These are phyloP conservation scores for Microctenopoma stevenorrisi DNA, from an alignment of 2,797 vertebrate genomes.

Conservation along the genomic window DNA sequence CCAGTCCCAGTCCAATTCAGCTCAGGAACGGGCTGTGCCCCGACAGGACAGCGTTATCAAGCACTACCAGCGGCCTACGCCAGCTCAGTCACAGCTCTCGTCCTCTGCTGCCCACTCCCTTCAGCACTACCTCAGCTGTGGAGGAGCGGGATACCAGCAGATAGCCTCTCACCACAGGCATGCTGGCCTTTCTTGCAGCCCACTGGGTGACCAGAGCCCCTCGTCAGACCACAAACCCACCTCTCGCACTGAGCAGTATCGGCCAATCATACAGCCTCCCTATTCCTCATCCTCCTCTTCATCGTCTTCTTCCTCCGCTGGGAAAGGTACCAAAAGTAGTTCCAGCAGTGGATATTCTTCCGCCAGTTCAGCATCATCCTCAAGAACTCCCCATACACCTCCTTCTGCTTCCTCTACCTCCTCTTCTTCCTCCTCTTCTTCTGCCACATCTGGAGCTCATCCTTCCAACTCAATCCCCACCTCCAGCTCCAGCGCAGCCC, in stretches of 20 bases:
- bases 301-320: conserved; percentile 80
- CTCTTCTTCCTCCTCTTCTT: conserved; percentile 87
- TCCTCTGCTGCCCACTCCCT: conserved; percentile 91
- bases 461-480: conserved; percentile 83
- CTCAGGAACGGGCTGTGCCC: conserved; percentile 91
- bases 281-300: conserved; percentile 84
- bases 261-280: conserved; percentile 93
- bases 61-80: conserved; percentile 93
- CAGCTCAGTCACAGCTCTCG: conserved; percentile 88
- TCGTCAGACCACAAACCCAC: conserved; percentile 82
- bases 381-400: conserved; percentile 87
- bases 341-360: conserved; percentile 91
- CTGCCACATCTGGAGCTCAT: conserved; percentile 87
- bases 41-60: conserved; percentile 96
- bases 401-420: conserved; percentile 87
- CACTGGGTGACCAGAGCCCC: conserved; percentile 90
- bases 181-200: conserved; percentile 91
- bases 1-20: conserved; percentile 84
- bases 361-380: conserved; percentile 84
- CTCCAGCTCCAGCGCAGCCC: conserved; percentile 83
- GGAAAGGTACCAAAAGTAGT: conserved; percentile 85
- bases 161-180: conserved; percentile 87
- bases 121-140: conserved; percentile 96
- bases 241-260: conserved; percentile 85
- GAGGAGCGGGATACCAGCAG: conserved; percentile 90